These are phyloP conservation scores for Arnoldichthys spilopterus DNA, from an alignment of 2,797 vertebrate species.

Conservation along the genomic window DNA sequence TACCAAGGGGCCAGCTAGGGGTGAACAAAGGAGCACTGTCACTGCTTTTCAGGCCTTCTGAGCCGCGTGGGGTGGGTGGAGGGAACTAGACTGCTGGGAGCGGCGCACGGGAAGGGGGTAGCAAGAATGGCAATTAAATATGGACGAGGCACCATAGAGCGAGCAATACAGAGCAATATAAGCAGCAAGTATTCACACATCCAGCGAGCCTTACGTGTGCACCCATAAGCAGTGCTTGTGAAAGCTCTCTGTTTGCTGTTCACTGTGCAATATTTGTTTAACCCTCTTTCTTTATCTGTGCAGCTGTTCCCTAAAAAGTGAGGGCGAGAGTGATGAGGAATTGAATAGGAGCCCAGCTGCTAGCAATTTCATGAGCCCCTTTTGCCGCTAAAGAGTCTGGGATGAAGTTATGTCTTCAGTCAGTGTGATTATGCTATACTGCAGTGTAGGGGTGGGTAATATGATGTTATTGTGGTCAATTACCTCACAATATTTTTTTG, in stretches of 20 bases:
- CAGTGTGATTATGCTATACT: constrained; percentile 27
- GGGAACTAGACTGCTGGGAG: constrained; percentile 59
- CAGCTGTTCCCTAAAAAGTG: constrained; percentile 76
- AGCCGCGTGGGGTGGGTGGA: constrained; percentile 55
- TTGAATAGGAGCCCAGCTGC: constrained; percentile 75
- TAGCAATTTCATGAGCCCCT: constrained; percentile 73
- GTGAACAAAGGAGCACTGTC: constrained; percentile 94
- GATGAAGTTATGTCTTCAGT: constrained; percentile 53
- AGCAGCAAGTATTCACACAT: constrained; percentile 66
- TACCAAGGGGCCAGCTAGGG: constrained; percentile 52
- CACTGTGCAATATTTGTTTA: constrained; percentile 81
- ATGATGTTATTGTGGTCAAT: background rate
- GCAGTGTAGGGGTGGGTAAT: background rate
- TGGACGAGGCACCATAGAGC: constrained; percentile 75
- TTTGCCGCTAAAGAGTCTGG: constrained; percentile 57
- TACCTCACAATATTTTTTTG: background rate
- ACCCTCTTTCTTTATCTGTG: constrained; percentile 75
- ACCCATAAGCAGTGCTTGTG: constrained; percentile 48
- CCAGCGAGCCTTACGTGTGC: constrained; percentile 51
- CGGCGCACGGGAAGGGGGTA: constrained; percentile 60
- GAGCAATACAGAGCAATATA: constrained; percentile 74
- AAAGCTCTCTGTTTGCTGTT: constrained; percentile 72
- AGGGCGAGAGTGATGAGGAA: constrained; percentile 33
- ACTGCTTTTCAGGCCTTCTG: constrained; percentile 73
- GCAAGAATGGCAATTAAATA: constrained; percentile 82